Base-by-base conservation (phyloP, 2,797 vertebrate genomes). In the Crax fasciolata region DNA sequence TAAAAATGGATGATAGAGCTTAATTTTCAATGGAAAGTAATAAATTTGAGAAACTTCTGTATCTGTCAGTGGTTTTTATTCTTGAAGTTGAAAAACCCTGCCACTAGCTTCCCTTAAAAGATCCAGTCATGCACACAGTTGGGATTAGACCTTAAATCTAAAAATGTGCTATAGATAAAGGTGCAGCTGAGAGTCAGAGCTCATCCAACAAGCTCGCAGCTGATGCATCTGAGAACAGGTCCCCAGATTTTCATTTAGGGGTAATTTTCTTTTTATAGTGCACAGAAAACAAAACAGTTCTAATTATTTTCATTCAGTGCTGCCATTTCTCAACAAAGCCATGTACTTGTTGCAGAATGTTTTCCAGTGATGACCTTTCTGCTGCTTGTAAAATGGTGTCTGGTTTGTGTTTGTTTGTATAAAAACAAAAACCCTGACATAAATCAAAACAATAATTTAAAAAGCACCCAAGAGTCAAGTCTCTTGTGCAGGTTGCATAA, bases 401-500 rank as follows among this genome's bases (percentile, higher is more conserved):
- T 89, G 68, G 73, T 80, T 65, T 80, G 3, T 49, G n/a, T 76
- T 93, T 87, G 32, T 73, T 93, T 87, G 15, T 30, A 27, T 79
- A 39, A 86, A 92, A 90, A 11, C 30, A 65, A 79, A 61, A 94
- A 82, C 89, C 18, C 3, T 10, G 68, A 49, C 30, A 6, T 46
- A 28, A 93, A 61, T 78, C 49, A 51, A 84, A 90, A 24, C 35
- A 75, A 5, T 9, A 73, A 73, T 21, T 25, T 16, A 28, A 54
- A 57, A 62, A 11, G n/a, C 61, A 43, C 21, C 10, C 13, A 19
- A 82, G 71, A 89, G 73, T 41, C 0, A 1, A 54, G 43, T 48
- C 43, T 54, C 23, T 25, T 65, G 32, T 59, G 49, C 87, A 83
- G 84, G 46, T 97, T 92, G 75, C 85, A 55, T 68, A 86, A 86